Evolutionary conservation across 2,888 invertebrate genomes (phyloP).

Genomic region (Mantis religiosa): DNA sequence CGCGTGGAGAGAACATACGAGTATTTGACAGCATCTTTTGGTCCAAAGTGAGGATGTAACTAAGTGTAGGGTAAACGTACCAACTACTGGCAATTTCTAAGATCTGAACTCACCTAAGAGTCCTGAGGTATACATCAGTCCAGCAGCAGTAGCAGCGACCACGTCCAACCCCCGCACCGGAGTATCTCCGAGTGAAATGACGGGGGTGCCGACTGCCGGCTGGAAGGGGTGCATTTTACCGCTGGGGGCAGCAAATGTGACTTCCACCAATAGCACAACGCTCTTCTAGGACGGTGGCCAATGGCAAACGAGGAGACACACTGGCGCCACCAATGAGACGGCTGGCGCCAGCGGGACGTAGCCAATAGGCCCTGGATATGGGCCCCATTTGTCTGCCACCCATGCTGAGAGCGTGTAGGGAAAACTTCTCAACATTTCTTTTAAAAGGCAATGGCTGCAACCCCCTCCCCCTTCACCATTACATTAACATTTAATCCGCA

Average conservation of each 20-base stretch:
- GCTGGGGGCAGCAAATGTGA: neutral
- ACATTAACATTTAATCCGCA: neutral
- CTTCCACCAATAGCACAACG: neutral
- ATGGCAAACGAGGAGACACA: constrained; percentile 5
- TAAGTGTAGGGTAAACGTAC: neutral
- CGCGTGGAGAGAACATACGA: too few relatives aligned
- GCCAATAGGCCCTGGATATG: constrained; percentile 2
- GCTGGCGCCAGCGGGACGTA: constrained; percentile 19
- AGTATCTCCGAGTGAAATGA: neutral
- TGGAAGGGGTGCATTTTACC: neutral
- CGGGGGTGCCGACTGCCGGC: neutral
- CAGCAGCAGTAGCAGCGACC: neutral
- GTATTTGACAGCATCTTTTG: too few relatives aligned
- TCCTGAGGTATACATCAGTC: neutral
- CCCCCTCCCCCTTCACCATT: neutral
- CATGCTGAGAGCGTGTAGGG: neutral
- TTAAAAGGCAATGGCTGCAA: neutral
- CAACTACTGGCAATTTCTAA: neutral
- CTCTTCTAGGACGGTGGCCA: constrained; percentile 3
- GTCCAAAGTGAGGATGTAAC: too few relatives aligned
- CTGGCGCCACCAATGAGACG: constrained; percentile 11
- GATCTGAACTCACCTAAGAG: neutral
- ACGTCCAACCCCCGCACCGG: neutral
- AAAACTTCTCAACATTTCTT: neutral
- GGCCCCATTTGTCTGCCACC: neutral